Evolutionary conservation across 1,140 invertebrate species (phyloP).

Genomic region (Cydia pomonella): DNA sequence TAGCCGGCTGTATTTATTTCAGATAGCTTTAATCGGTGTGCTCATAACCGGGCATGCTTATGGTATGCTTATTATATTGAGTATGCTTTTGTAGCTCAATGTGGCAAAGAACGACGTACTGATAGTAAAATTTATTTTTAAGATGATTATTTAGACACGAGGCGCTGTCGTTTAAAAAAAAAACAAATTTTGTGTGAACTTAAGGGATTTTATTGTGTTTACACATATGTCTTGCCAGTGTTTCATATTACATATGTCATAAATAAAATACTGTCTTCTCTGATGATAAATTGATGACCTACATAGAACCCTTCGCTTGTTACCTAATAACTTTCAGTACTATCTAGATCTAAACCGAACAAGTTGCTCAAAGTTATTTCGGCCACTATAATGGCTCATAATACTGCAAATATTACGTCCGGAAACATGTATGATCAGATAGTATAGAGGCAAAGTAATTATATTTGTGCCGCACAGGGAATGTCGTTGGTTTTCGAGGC

Average conservation of each 20-base stretch:
- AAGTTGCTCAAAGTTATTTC: background rate
- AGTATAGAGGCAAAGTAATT: constrained; percentile 18
- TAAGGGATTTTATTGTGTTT: too few relatives aligned
- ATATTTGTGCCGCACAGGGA: constrained; percentile 23
- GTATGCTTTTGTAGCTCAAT: too few relatives aligned
- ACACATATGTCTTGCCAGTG: too few relatives aligned
- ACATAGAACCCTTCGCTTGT: background rate
- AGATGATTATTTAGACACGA: too few relatives aligned
- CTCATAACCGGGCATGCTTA: too few relatives aligned
- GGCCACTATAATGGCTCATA: background rate
- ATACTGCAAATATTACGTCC: background rate
- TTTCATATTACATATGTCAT: too few relatives aligned
- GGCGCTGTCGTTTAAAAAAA: too few relatives aligned
- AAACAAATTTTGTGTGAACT: too few relatives aligned
- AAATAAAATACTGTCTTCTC: too few relatives aligned
- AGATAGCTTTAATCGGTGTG: background rate
- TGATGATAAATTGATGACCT: background rate
- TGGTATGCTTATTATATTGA: too few relatives aligned
- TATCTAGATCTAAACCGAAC: background rate
- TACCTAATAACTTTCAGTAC: background rate
- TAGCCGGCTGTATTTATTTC: constrained; percentile 2
- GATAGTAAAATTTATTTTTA: too few relatives aligned
- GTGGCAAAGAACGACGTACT: too few relatives aligned
- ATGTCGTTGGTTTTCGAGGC: constrained; percentile 24
- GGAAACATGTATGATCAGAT: background rate